Percentiles rank a stretch among this genome's conserved stretches.
Conservation (phyloP, 2,113 vertebrate genomes). For the Catagonus wagneri region DNA sequence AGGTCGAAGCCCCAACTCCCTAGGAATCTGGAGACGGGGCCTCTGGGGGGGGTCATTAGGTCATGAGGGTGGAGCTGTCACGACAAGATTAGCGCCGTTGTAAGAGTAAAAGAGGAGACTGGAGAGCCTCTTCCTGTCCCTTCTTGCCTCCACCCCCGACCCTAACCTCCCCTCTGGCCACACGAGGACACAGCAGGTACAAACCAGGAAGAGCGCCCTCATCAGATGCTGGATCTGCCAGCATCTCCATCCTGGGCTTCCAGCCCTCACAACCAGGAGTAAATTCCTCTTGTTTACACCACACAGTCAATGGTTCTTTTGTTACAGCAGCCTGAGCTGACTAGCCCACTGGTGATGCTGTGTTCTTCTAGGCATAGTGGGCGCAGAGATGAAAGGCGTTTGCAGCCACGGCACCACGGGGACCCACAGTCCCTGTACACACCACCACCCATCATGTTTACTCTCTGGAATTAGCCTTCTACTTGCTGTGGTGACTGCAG, state of each 20-base stretch:
- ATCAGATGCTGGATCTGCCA: fast-evolving
- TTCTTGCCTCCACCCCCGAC: background rate
- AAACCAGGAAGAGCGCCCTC: background rate
- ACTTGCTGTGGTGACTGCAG: fast-evolving
- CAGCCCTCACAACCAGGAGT: background rate
- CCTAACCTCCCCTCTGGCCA: background rate
- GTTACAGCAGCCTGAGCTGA: background rate
- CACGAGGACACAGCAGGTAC: background rate
- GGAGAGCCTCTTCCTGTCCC: too few relatives aligned
- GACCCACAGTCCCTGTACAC: too few relatives aligned
- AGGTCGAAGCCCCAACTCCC: background rate
- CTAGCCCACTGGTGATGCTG: background rate
- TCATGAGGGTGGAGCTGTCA: background rate
- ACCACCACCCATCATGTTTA: fast-evolving
- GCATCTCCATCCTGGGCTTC: background rate
- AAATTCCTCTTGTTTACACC: background rate
- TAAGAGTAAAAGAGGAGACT: background rate
- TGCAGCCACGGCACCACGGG: fast-evolving
- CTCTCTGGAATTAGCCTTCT: background rate
- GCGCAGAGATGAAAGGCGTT: background rate
- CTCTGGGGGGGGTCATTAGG: background rate
- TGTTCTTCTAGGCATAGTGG: fast-evolving
- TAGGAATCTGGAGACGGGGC: background rate
- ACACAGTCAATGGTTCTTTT: background rate
- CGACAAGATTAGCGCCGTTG: background rate